Percentiles rank a stretch among this genome's conserved stretches.
These are phyloP conservation scores for Drosophila kohkoa DNA, from an alignment of 1,140 invertebrate species.

Conservation along the genomic window DNA sequence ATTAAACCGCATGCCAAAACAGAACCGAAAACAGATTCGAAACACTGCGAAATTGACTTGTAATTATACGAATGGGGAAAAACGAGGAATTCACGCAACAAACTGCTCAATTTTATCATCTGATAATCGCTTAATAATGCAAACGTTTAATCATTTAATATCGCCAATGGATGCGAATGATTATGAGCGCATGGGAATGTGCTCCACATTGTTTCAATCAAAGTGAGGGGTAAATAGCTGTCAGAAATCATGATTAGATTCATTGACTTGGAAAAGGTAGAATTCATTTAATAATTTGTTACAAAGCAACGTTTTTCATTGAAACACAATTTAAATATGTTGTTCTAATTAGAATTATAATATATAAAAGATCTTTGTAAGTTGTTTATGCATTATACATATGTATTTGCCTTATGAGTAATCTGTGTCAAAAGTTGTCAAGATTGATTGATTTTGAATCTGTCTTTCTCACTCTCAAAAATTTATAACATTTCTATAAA, in stretches of 20 bases:
- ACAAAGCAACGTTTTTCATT: neutral
- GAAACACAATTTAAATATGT: no score
- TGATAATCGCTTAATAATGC: constrained; percentile 67
- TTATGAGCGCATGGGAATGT: neutral
- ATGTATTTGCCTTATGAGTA: no score
- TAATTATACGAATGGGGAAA: constrained; percentile 68
- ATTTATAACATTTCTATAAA: no score
- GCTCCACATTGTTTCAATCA: neutral
- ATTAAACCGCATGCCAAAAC: constrained; percentile 80
- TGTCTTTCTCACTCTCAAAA: no score
- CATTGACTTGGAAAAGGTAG: neutral
- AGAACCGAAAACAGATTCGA: constrained; percentile 61
- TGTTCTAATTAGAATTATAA: no score
- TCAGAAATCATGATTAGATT: neutral
- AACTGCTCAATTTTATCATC: constrained; percentile 42
- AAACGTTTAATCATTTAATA: constrained; percentile 38
- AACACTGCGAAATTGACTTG: constrained; percentile 75
- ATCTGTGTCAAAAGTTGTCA: no score
- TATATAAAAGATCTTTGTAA: no score
- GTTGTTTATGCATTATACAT: no score
- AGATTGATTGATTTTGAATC: no score
- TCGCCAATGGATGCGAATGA: constrained; percentile 9
- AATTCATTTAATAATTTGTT: neutral
- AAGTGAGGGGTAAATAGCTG: neutral
- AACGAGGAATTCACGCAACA: constrained; percentile 57